Evolutionary conservation across 2,888 invertebrate species (phyloP).

Genomic region (Zelleria hepariella): DNA sequence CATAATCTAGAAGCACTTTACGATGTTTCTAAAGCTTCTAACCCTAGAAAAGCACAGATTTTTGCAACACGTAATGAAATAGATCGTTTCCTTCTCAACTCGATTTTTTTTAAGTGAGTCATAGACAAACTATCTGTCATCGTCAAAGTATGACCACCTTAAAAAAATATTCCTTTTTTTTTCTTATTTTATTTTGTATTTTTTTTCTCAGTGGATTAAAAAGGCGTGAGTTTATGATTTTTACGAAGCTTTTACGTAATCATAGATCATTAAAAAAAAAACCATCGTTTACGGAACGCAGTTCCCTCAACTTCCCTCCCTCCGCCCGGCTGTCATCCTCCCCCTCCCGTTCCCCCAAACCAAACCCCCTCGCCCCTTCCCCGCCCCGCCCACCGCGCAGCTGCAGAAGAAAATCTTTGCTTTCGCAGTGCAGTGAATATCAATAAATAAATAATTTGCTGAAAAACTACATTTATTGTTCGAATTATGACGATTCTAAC

Average conservation of each 20-base stretch:
- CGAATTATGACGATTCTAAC: constrained; percentile 1
- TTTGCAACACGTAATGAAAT: constrained; percentile 42
- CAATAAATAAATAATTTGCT: not conserved
- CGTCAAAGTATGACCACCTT: not conserved
- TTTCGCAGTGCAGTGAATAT: not conserved
- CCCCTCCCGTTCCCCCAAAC: too few species aligned
- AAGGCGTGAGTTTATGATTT: not conserved
- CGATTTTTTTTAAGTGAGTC: constrained; percentile 18
- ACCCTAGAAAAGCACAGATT: constrained; percentile 43
- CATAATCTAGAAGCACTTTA: constrained; percentile 56
- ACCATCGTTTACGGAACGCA: not conserved
- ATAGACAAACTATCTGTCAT: constrained; percentile 4
- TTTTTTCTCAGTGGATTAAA: not conserved
- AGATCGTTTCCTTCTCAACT: constrained; percentile 45
- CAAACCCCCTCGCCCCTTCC: too few species aligned
- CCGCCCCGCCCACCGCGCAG: not conserved
- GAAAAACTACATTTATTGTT: not conserved
- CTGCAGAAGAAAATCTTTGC: not conserved
- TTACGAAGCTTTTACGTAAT: too few species aligned
- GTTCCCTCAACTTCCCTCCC: too few species aligned
- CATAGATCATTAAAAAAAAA: too few species aligned
- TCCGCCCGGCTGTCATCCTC: too few species aligned
- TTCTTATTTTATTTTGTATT: not conserved
- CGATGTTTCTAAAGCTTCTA: constrained; percentile 51
- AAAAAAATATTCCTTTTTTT: not conserved